Base-by-base conservation (phyloP, 2,888 invertebrate species). In the Acleris literana region DNA sequence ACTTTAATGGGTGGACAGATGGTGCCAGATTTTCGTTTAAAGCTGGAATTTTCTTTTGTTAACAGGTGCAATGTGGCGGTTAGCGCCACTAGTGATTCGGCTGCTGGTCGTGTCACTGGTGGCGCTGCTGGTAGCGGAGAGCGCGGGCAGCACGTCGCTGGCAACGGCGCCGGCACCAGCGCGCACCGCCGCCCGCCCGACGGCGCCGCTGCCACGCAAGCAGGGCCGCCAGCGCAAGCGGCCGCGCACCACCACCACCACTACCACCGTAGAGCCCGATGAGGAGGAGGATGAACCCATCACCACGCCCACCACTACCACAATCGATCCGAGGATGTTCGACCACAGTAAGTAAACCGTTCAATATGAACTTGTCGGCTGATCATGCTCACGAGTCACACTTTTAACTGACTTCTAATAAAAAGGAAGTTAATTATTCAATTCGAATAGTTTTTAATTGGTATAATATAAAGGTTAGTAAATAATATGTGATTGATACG, bases 11-110 rank as follows among this genome's bases (percentile, higher is more conserved):
- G 7, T 29, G 29, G 7, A 7, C 7, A 7, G 7, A 7, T 29
- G 29, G 29, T 29, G 7, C 7, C 7, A 25, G 29, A 29, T 29
- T 29, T 29, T 29, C 29, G 1, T 29, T 29, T 1, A 7, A 29
- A 29, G 6, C 13, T 5, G 13, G 6, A 2, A 63, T 46, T 44
- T 55, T 64, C 72, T 65, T 70, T 69, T 82, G 71, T 76, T 69
- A 62, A 51, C 85, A 91, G 90, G 72, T 78, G 86, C 60, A 54
- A 92, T 91, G 91, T 77, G 86, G 83, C 79, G 83, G 68, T 69
- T 80, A 74, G 83, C 88, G 92, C 90, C 92, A 90, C 89, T 92
- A 77, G 91, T 90, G 88, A 81, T 88, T 70, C 81, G 90, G 82
- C 81, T 92, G 64, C 63, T 76, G 11, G 82, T 82, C 82, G 82